Evolutionary conservation across 1,140 invertebrate species (phyloP), one percentile per base, ranked within the genome.

Genomic region (Platyura marginata): DNA sequence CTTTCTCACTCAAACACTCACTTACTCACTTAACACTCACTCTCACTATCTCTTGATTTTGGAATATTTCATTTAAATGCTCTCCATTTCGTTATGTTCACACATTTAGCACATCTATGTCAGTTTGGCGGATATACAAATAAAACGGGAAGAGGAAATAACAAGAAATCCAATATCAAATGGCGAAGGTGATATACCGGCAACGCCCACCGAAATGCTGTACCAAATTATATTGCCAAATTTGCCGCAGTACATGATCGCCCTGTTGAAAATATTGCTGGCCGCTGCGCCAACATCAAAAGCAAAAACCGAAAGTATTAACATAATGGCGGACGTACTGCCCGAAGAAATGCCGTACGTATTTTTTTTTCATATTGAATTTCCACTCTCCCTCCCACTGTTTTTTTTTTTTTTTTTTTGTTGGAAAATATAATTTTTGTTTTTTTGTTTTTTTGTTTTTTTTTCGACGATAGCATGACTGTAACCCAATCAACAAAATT

Each of bases 221-320:
- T 96, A 94, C 61, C 80, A 83, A 65, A 85, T 85, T 2, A 88
- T 96, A 68, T 60, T 95, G 44, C 86, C 89, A 0, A 91, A 87
- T 64, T 67, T 97, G 50, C 89, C 91, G 29, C 92, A 97, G 54
- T 93, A 95, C 56, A 91, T 95, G 81, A 98, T 98, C 51, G 89
- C 92, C 16, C 57, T 98, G 16, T 64, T 99, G 15, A 99, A 99
- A 71, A 92, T 99, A 51, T 69, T 99, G 19, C 68, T 99, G 35
- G 95, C 94, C 37, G 91, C 94, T 38, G 89, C 93, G 15, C 94
- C 95, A 1, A 97, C 93, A 3, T 95, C 89, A 16, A 98, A 97
- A 67, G 80, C 91, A 16, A 98, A 98, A 69, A 91, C 88, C 21
- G 95, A 98, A 59, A 94, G 92, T 41, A 92, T 98, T 51, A 98